phyloP scores from a whole-genome alignment of 2,113 vertebrate species.

The Colossoma macropomum region DNA sequence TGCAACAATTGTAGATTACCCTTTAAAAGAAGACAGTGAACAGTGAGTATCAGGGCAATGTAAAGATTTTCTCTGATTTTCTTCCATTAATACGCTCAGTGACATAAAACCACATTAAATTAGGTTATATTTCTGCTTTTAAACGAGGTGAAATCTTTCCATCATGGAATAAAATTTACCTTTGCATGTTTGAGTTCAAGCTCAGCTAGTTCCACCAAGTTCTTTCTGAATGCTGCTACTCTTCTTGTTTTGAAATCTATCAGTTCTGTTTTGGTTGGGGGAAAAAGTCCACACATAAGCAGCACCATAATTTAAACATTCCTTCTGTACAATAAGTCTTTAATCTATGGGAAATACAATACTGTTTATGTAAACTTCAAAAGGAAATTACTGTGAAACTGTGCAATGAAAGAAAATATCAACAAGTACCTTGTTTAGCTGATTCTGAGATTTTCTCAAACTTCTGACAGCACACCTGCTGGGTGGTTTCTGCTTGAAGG shows the following conservation, averaged over 20 bases:
- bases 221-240: slow-evolving; percentile 98
- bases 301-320: background rate
- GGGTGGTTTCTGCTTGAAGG: slow-evolving; percentile 94
- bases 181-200: slow-evolving; percentile 98
- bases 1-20: slow-evolving; percentile 96
- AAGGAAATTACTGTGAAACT: too few species aligned
- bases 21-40: slow-evolving; percentile 72
- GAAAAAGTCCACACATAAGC: background rate
- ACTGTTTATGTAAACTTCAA: background rate
- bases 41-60: background rate
- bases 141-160: background rate
- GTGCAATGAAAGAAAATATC: background rate
- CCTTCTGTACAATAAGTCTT: background rate
- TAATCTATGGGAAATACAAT: background rate
- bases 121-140: background rate
- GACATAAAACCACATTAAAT: background rate
- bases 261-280: slow-evolving; percentile 80
- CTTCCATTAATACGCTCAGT: background rate
- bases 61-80: background rate
- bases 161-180: slow-evolving; percentile 72
- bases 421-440: slow-evolving; percentile 92
- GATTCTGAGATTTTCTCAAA: slow-evolving; percentile 99
- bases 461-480: slow-evolving; percentile 97
- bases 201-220: slow-evolving; percentile 97
- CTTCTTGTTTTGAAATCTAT: slow-evolving; percentile 98